Evolutionary conservation across 2,888 invertebrate species (phyloP), one percentile per base, ranked within the genome.

Genomic region (Caprella mutica): DNA sequence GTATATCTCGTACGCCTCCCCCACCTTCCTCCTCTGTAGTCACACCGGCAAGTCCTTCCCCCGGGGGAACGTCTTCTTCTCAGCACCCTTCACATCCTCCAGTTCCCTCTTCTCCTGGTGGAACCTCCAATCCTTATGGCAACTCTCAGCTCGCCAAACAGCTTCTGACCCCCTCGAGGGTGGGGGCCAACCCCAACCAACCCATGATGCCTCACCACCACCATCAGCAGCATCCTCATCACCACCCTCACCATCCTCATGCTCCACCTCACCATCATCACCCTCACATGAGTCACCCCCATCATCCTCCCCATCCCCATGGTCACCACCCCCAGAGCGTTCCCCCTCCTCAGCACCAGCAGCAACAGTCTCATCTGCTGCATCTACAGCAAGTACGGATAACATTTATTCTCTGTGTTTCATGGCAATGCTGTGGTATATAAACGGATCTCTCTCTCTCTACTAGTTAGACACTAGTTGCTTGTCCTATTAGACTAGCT

Each of bases 71-170:
- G n/a, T 24, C 30, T 38, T 26, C 19, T 24, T 24, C 23, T 8
- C 43, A 17, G 19, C 3, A 8, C 8, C 44, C 6, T 26, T 33
- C 44, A 30, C 30, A 8, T 29, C 24, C 17, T 23, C 40, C 3
- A 24, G 29, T n/a, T 42, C 23, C 33, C 5, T 2, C 53, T 8
- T 9, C 29, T 4, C 19, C 5, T 48, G 58, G 55, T 57, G 56
- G 61, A 52, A 52, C 59, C 40, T 51, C 52, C 51, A 55, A 44
- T 33, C 55, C 46, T 55, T 63, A 59, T 58, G 63, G 59, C 52
- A 57, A 57, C 59, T 63, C 63, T 48, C 63, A 63, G 48, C 55
- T 63, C 53, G 63, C 63, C 46, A 63, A 63, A 55, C 63, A 63
- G 44, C 63, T 63, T 44, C 59, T 63, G 29, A 63, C 56, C 40